phyloP scores from a whole-genome alignment of 2,113 vertebrate genomes.

The Takifugu bimaculatus region DNA sequence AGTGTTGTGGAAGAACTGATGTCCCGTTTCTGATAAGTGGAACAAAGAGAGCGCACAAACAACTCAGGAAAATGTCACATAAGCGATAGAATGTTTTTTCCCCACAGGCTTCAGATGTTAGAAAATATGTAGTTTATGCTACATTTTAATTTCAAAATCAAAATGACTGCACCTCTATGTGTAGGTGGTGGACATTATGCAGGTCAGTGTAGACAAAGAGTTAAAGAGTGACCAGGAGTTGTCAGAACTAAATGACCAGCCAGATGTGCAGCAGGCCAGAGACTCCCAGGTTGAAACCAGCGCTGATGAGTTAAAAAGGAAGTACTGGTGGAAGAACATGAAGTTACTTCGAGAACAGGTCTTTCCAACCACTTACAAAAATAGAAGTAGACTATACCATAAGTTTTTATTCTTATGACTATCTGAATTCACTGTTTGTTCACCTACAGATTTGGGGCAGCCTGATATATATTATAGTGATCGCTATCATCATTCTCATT shows the following conservation, averaged over 20 bases:
- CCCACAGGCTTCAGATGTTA: not conserved
- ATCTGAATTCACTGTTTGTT: conserved; percentile 1
- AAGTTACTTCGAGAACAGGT: conserved; percentile 78
- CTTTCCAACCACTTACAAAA: conserved; percentile 1
- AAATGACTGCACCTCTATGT: conserved; percentile 5
- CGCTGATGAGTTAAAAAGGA: conserved; percentile 88
- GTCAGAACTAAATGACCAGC: conserved; percentile 87
- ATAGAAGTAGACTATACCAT: no score
- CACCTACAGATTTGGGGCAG: conserved; percentile 93
- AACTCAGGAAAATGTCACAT: not conserved
- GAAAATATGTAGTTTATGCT: no score
- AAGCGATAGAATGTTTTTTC: not conserved
- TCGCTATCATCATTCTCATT: conserved; percentile 89
- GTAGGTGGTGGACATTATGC: conserved; percentile 96
- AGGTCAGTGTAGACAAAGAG: conserved; percentile 95
- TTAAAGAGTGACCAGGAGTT: conserved; percentile 89
- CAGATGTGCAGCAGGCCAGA: conserved; percentile 91
- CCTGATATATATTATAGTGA: conserved; percentile 82
- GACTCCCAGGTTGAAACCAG: conserved; percentile 96
- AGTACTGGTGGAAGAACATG: conserved; percentile 89
- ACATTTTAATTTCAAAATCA: not conserved
- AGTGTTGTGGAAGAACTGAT: no score
- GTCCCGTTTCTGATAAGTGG: conserved; percentile 55
- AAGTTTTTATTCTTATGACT: not conserved
- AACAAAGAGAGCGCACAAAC: conserved; percentile 45